Evolutionary conservation across 2,888 invertebrate genomes (phyloP), one percentile per base, ranked within the genome.

Genomic region (Hydroisotoma schaefferi): DNA sequence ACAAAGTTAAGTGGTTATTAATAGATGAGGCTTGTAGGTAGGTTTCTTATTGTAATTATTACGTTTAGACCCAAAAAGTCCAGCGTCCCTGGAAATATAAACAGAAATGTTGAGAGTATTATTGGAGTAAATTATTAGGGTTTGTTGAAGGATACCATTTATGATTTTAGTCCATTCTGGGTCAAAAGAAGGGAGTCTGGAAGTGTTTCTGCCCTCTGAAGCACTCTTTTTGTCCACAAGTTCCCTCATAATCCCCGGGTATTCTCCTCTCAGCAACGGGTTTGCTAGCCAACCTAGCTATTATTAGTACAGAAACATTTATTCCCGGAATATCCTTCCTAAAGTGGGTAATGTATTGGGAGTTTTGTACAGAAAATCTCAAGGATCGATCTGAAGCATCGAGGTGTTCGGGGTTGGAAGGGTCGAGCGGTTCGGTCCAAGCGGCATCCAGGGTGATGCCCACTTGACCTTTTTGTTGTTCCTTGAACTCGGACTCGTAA

Each of bases 271-370:
- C 15, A 61, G 49, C 2, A 71, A 40, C 12, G 71, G 68, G 55
- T 66, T 38, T 2, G 69, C 69, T 47, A 61, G 61, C 67, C 67
- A 67, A 1, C 71, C 71, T 56, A 61, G 59, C 69, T 71, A 46
- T 26, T 49, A 38, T 38, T 20, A 47, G 10, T 54, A n/a, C n/a
- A n/a, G 27, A 44, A 43, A 2, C 46, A 38, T 23, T 47, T n/a
- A 25, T 49, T n/a, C n/a, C n/a, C n/a, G n/a, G n/a, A n/a, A n/a
- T n/a, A n/a, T n/a, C n/a, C n/a, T n/a, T n/a, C n/a, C n/a, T n/a
- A 8, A 40, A 40, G n/a, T 40, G 5, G n/a, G 8, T 4, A 15
- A 20, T 43, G 8, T 43, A 43, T 15, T 43, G 10, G 2, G 27
- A 23, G 15, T 15, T 20, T 15, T 20, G n/a, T 54, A 66, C 66